These are phyloP conservation scores for Napeogenes inachia DNA, from an alignment of 2,888 invertebrate genomes.

Conservation along the genomic window DNA sequence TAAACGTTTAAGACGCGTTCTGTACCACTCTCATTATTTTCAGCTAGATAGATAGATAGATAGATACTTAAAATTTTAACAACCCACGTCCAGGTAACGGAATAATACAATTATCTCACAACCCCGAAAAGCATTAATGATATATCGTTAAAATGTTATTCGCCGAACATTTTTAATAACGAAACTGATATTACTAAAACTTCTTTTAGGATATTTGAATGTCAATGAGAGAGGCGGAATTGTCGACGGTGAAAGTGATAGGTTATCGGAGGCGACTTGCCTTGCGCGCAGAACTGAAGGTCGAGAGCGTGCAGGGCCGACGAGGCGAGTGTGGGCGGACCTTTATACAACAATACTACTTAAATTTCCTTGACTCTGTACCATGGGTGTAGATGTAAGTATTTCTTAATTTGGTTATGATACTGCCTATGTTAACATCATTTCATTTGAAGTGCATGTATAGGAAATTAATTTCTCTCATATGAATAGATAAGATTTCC, in stretches of 20 bases:
- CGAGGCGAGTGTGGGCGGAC: constrained; percentile 72
- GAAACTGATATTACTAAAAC: background rate
- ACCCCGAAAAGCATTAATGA: too few species aligned
- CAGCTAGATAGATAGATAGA: too few species aligned
- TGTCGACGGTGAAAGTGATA: background rate
- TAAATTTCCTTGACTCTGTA: constrained; percentile 9
- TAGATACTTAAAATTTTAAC: too few species aligned
- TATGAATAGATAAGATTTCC: background rate
- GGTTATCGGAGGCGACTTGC: constrained; percentile 48
- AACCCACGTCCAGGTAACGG: too few species aligned
- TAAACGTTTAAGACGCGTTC: too few species aligned
- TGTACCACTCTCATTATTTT: too few species aligned
- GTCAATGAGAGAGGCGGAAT: background rate
- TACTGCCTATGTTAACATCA: too few species aligned
- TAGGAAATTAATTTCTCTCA: background rate
- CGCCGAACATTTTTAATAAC: too few species aligned
- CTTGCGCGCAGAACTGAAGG: constrained; percentile 72
- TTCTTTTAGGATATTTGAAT: background rate
- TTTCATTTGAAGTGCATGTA: background rate
- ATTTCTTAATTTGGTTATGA: background rate
- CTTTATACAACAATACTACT: constrained; percentile 49
- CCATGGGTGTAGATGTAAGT: background rate
- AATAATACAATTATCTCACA: too few species aligned
- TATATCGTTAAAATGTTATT: too few species aligned
- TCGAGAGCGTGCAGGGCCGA: constrained; percentile 72